phyloP scores from a whole-genome alignment of 2,113 vertebrate species.

The Alethe castanea region DNA sequence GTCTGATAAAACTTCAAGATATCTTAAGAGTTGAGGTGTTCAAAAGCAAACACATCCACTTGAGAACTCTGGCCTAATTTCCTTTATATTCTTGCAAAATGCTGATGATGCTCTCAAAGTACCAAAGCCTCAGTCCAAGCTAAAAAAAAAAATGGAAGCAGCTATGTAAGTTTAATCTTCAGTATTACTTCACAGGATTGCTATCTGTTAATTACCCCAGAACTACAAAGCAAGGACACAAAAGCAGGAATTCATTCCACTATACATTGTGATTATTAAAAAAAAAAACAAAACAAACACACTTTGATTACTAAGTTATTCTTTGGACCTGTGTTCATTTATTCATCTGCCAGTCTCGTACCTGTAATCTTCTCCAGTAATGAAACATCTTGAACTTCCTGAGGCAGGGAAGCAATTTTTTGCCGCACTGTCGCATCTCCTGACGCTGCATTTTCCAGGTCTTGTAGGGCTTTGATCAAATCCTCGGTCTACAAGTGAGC shows the following conservation, averaged over 20 bases:
- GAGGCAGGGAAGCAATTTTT: slow-evolving; percentile 96
- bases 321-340: background rate
- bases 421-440: slow-evolving; percentile 95
- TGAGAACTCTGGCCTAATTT: background rate
- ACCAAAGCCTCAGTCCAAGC: background rate
- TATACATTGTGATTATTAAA: background rate
- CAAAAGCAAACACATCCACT: background rate
- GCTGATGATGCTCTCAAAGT: background rate
- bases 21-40: background rate
- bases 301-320: background rate
- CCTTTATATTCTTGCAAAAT: background rate
- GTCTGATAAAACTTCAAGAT: background rate
- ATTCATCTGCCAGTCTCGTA: slow-evolving; percentile 39
- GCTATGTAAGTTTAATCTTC: background rate
- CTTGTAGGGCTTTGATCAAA: slow-evolving; percentile 95
- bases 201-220: background rate
- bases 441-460: slow-evolving; percentile 95
- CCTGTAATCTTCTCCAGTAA: slow-evolving; percentile 97
- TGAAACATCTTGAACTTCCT: slow-evolving; percentile 97
- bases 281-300: rapidly evolving
- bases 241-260: background rate
- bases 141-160: background rate
- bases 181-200: background rate
- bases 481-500: slow-evolving; percentile 84
- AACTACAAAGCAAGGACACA: background rate